Base-by-base conservation (phyloP, 2,888 invertebrate genomes). In the Eupithecia pulchellata region DNA sequence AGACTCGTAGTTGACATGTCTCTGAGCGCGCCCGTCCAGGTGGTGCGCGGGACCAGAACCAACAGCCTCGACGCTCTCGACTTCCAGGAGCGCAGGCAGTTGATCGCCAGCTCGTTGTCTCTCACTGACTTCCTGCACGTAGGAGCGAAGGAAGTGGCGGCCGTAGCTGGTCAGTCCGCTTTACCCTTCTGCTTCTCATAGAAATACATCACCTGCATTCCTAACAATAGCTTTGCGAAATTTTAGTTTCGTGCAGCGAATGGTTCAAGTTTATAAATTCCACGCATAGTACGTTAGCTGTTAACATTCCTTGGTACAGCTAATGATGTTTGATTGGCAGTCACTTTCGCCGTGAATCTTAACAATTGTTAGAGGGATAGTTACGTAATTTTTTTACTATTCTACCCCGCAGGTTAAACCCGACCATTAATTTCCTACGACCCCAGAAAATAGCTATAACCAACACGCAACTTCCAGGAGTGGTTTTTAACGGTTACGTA, bases 61-160 rank as follows among this genome's bases (percentile, higher is more conserved):
- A 97, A 96, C 91, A 97, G 97, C 86, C 95, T 98, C 95, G 98
- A 98, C 95, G 97, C 97, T 93, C 95, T 98, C 71, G 98, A 98
- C 94, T 98, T 98, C 89, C 98, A 98, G 92, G 98, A 98, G 95
- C 98, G 98, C 89, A 95, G 98, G 82, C 97, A 98, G 91, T 94
- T 98, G 86, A 98, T 98, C 79, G 98, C 98, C 63, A 98, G 98
- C 77, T 97, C 98, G 66, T 90, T 98, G 86, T 98, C 98, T 77
- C 95, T 98, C 74, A 97, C 97, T 79, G 98, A 98, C 92, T 98
- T 98, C 86, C 91, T 97, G 80, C 96, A 97, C 78, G 96, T 96
- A 85, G 96, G 96, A 79, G 96, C 96, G 72, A 94, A 94, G 86
- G 94, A 94, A 85, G 94, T 94, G 80, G 94, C 93, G 81, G 94